Evolutionary conservation across 2,888 invertebrate genomes (phyloP), one percentile per base, ranked within the genome.

Genomic region (Nemapogon koenigi): DNA sequence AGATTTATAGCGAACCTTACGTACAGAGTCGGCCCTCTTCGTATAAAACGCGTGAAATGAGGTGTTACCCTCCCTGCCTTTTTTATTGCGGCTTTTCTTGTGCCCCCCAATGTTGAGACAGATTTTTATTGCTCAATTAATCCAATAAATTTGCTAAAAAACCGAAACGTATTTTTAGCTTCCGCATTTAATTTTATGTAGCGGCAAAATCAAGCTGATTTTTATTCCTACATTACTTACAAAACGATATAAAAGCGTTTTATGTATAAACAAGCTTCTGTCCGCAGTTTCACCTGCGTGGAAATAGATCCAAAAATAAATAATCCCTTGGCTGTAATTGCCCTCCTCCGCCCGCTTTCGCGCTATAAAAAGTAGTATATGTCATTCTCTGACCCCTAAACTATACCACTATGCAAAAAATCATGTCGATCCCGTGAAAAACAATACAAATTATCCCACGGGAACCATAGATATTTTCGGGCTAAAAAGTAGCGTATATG

Each of bases 11-110:
- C 50, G 50, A 50, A 56, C 57, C 64, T 61, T 58, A 61, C 61
- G 60, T 61, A 57, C 58, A 57, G 56, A 31, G 19, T n/a, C 8
- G 54, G 52, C 59, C 59, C 62, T 57, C 56, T 56, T 50, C 55
- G 63, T 53, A 67, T 71, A 71, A 72, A 71, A 65, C 60, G 75
- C 75, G 75, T 70, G 71, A 75, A 76, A 78, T 75, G 75, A 71
- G 70, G 71, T 75, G 72, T 70, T 69, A 60, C 70, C 62, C 52
- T 53, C 62, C 55, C 55, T 59, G 55, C 53, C 44, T 48, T 51
- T 53, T 53, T 50, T 46, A 41, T 41, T 35, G 41, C 38, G 35
- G 38, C 32, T 38, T 41, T 41, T 41, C 30, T 41, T 28, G 53
- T 52, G 26, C 29, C 27, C 37, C 19, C 46, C 49, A 48, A 53